These are phyloP conservation scores for Odiellus spinosus DNA, from an alignment of 2,888 invertebrate species.

Conservation along the genomic window DNA sequence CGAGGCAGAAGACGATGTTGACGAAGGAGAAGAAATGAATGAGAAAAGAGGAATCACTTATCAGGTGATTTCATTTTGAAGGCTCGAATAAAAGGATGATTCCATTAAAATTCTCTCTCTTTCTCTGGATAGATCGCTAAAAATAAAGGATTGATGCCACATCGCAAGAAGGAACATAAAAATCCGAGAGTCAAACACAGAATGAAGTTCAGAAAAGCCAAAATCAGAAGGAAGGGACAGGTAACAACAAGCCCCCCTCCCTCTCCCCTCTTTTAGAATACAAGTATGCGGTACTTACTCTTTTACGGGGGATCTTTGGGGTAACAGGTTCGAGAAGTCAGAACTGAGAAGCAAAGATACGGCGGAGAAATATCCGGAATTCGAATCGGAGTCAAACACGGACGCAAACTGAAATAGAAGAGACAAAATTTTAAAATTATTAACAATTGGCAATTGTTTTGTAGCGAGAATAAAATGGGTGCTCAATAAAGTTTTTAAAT, in stretches of 20 bases:
- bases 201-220: conserved; percentile 78
- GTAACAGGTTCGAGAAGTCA: conserved; percentile 53
- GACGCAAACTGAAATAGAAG: conserved; percentile 12
- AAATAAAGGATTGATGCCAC: conserved; percentile 83
- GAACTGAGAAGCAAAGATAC: conserved; percentile 65
- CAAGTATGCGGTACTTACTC: no score
- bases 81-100: no score
- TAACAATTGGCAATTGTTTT: no score
- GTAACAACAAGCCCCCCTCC: conserved; percentile 34
- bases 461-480: no score
- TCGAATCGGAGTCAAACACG: conserved; percentile 8
- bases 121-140: conserved; percentile 68
- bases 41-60: conserved; percentile 73
- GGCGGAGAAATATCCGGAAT: conserved; percentile 89
- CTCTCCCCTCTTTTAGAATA: not conserved
- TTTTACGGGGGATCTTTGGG: no score
- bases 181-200: conserved; percentile 93
- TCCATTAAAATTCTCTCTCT: no score
- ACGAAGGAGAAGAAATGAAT: conserved; percentile 17
- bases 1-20: conserved; percentile 5
- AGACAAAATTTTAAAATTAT: no score
- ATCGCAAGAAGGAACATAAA: conserved; percentile 74
- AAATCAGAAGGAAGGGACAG: conserved; percentile 82
- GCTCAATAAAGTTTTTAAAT: no score
- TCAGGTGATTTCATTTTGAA: conserved; percentile 27